phyloP scores from a whole-genome alignment of 1,140 invertebrate species.

The Bombus difficillimus region DNA sequence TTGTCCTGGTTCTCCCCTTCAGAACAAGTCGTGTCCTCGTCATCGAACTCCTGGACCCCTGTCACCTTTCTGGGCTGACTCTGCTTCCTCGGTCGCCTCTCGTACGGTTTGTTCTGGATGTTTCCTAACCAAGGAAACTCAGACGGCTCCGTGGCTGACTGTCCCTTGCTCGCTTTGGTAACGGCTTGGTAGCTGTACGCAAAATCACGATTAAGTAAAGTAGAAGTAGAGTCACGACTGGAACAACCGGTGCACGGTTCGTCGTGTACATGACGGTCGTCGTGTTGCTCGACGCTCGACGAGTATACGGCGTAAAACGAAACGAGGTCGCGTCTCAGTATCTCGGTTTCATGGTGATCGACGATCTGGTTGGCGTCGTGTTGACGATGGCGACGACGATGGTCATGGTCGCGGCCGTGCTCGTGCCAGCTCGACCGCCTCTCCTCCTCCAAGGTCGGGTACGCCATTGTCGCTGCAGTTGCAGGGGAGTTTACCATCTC shows the following conservation, averaged over 20 bases:
- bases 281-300: neutral
- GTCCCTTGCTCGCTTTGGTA: neutral
- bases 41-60: constrained; percentile 31
- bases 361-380: neutral
- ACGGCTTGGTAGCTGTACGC: constrained; percentile 29
- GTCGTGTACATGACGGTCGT: neutral
- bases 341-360: constrained; percentile 14
- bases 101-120: constrained; percentile 3
- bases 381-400: constrained; percentile 5
- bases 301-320: neutral
- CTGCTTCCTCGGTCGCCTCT: constrained; percentile 79
- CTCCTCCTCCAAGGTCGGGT: constrained; percentile 67
- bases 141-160: neutral
- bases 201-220: constrained; percentile 59
- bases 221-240: neutral
- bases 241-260: neutral
- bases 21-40: neutral
- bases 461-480: constrained; percentile 70
- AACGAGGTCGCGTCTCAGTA: constrained; percentile 1
- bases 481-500: constrained; percentile 80
- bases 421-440: constrained; percentile 55
- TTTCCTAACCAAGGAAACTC: neutral
- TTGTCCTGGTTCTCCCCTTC: neutral
- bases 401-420: constrained; percentile 37
- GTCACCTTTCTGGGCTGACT: constrained; percentile 78